These are phyloP conservation scores for Cotesia congregata DNA, from an alignment of 2,888 invertebrate genomes.

Conservation along the genomic window DNA sequence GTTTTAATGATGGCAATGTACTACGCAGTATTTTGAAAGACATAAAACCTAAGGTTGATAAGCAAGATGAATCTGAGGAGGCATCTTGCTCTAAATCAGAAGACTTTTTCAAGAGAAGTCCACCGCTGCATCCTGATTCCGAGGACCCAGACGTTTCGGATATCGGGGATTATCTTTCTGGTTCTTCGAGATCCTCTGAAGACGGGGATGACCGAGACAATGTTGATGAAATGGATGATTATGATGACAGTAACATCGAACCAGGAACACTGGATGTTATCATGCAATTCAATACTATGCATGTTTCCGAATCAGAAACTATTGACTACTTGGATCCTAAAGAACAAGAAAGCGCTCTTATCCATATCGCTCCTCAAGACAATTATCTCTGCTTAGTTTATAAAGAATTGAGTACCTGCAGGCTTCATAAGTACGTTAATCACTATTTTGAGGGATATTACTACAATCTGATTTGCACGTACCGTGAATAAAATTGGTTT, in stretches of 20 bases:
- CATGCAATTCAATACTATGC: slow-evolving; percentile 62
- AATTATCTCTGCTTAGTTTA: slow-evolving; percentile 81
- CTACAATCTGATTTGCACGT: slow-evolving; percentile 65
- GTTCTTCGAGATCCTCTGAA: slow-evolving; percentile 52
- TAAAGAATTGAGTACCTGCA: slow-evolving; percentile 71
- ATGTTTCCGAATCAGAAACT: slow-evolving; percentile 52
- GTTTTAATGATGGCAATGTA: slow-evolving; percentile 33
- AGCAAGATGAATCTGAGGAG: slow-evolving; percentile 47
- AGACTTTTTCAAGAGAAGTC: slow-evolving; percentile 30
- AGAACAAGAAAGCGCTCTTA: slow-evolving; percentile 70
- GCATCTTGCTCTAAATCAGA: slow-evolving; percentile 45
- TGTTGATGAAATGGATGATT: slow-evolving; percentile 41
- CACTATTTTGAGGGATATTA: slow-evolving; percentile 64
- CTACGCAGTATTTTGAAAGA: slow-evolving; percentile 34
- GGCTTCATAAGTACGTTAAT: slow-evolving; percentile 64
- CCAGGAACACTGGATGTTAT: slow-evolving; percentile 61
- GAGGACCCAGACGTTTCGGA: slow-evolving; percentile 60
- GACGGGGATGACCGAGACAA: slow-evolving; percentile 52
- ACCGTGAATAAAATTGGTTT: slow-evolving; percentile 55
- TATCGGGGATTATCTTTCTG: slow-evolving; percentile 60
- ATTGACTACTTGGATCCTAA: slow-evolving; percentile 63
- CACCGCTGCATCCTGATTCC: slow-evolving; percentile 50
- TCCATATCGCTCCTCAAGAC: slow-evolving; percentile 76
- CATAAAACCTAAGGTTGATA: slow-evolving; percentile 27
- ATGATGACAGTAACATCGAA: slow-evolving; percentile 38